These are phyloP conservation scores for Amiota minor DNA, from an alignment of 2,888 invertebrate genomes.

Conservation along the genomic window DNA sequence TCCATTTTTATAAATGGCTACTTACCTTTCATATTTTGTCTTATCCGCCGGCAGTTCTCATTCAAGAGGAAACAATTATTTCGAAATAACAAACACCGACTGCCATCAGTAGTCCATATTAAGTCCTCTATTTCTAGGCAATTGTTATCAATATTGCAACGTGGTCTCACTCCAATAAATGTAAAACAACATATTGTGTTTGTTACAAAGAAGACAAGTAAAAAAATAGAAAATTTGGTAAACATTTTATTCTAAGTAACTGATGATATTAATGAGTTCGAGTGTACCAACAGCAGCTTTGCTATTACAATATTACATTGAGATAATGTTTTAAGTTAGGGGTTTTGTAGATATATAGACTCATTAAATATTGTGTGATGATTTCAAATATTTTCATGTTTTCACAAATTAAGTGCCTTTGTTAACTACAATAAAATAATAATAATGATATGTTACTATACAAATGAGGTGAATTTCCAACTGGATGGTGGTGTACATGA, in stretches of 20 bases:
- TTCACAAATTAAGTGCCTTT: too few relatives aligned
- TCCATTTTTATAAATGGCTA: neutral
- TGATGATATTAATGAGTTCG: too few relatives aligned
- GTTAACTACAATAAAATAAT: too few relatives aligned
- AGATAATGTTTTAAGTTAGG: too few relatives aligned
- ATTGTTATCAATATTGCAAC: neutral
- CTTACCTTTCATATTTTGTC: neutral
- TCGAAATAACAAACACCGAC: constrained; percentile 48
- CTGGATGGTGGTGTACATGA: too few relatives aligned
- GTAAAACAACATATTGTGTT: constrained; percentile 38
- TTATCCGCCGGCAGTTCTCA: constrained; percentile 46
- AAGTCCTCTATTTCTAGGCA: constrained; percentile 54
- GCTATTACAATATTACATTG: too few relatives aligned
- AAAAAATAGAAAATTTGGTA: neutral
- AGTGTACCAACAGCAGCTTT: too few relatives aligned
- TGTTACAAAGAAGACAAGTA: constrained; percentile 33
- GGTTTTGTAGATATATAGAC: too few relatives aligned
- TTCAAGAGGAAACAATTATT: constrained; percentile 52
- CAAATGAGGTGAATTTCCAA: too few relatives aligned
- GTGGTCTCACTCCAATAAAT: constrained; percentile 33
- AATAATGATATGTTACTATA: too few relatives aligned
- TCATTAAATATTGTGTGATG: too few relatives aligned
- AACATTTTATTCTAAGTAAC: constrained; percentile 51
- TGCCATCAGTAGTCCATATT: constrained; percentile 53
- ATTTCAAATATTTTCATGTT: too few relatives aligned